These are phyloP conservation scores for Hydraecia micacea DNA, from an alignment of 2,888 invertebrate species.

Conservation along the genomic window DNA sequence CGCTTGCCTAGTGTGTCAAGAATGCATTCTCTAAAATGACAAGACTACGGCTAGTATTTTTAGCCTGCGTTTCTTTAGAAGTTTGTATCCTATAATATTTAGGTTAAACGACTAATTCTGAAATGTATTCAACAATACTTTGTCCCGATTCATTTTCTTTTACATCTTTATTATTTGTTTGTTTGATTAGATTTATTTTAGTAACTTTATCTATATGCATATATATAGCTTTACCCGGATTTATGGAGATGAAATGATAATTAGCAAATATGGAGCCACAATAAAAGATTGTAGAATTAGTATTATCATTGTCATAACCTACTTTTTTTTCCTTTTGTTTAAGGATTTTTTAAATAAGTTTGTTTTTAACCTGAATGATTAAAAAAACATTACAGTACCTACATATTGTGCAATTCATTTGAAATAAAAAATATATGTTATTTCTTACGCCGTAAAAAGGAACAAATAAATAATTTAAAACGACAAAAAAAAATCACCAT, in stretches of 20 bases:
- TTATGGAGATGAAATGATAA: background rate
- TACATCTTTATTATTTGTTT: constrained; percentile 14
- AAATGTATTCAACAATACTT: constrained; percentile 29
- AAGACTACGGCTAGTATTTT: constrained; percentile 40
- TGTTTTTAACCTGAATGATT: background rate
- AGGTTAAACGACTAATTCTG: constrained; percentile 50
- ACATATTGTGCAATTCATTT: background rate
- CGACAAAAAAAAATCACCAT: no score
- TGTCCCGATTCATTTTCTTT: constrained; percentile 25
- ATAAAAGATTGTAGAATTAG: background rate
- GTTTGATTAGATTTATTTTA: background rate
- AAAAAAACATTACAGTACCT: background rate
- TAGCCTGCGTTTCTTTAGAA: constrained; percentile 43
- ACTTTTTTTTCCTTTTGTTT: background rate
- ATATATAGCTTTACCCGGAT: no score
- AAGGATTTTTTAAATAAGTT: background rate
- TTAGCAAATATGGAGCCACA: background rate
- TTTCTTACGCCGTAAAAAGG: no score
- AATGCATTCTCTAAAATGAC: constrained; percentile 46
- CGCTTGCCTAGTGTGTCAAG: constrained; percentile 38
- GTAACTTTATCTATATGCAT: background rate
- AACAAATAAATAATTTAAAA: no score
- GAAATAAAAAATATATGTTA: no score
- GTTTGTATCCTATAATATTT: constrained; percentile 43
- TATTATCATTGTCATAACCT: background rate